phyloP scores from a whole-genome alignment of 2,797 vertebrate genomes.

The Loriculus beryllinus region DNA sequence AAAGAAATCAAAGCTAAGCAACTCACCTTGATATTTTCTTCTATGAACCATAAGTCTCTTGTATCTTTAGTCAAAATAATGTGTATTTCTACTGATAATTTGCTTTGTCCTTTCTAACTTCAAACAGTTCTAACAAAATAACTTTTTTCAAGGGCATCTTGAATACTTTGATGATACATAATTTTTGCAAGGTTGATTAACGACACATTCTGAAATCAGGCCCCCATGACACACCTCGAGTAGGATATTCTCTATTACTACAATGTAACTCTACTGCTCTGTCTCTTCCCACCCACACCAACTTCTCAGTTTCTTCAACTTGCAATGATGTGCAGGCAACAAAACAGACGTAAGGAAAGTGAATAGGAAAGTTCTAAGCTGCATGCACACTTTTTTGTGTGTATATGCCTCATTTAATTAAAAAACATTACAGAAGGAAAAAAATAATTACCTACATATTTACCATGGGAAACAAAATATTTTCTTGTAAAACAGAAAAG shows the following conservation, averaged over 20 bases:
- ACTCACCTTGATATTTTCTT: not conserved
- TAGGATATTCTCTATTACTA: not conserved
- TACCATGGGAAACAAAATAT: not conserved
- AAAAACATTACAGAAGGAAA: not conserved
- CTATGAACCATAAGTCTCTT: not conserved
- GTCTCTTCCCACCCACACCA: not conserved
- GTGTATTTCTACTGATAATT: not conserved
- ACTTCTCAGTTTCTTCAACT: not conserved
- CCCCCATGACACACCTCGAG: not conserved
- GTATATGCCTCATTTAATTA: not conserved
- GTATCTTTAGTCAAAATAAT: not conserved
- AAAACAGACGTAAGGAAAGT: not conserved
- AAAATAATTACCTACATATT: not conserved
- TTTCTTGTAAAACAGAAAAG: not conserved
- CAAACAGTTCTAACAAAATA: not conserved
- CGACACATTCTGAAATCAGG: not conserved
- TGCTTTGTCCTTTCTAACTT: not conserved
- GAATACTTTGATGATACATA: not conserved
- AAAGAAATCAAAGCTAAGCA: not conserved
- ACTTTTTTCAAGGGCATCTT: not conserved
- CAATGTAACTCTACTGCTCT: not conserved
- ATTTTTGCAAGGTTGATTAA: not conserved
- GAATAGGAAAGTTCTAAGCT: not conserved
- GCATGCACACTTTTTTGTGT: not conserved
- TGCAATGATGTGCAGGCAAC: not conserved